phyloP scores from a whole-genome alignment of 2,797 vertebrate species.

The Nasua narica region DNA sequence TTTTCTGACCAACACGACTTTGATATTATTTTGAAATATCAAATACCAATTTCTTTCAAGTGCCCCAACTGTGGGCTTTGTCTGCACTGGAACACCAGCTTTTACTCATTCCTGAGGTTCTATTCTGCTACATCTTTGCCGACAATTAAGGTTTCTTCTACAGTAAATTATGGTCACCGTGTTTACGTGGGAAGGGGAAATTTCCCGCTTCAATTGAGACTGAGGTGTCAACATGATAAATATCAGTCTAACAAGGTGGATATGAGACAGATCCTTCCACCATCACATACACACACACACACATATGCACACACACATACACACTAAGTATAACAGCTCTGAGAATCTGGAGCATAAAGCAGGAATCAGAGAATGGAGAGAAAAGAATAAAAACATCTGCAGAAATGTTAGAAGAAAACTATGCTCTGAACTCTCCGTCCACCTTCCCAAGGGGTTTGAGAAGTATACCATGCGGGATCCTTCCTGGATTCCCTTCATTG shows the following conservation, averaged over 20 bases:
- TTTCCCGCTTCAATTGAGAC: constrained; percentile 55
- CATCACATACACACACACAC: neutral
- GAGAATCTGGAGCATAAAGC: neutral
- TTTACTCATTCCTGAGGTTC: neutral
- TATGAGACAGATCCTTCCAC: neutral
- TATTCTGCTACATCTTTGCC: neutral
- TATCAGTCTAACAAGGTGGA: constrained; percentile 18
- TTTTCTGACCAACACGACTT: neutral
- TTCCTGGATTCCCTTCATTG: neutral
- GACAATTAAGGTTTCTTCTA: neutral
- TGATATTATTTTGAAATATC: neutral
- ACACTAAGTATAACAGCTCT: neutral
- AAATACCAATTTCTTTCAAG: neutral
- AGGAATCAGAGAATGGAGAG: neutral
- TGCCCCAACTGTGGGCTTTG: neutral
- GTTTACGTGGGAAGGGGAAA: constrained; percentile 8
- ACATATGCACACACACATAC: neutral
- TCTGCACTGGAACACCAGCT: neutral
- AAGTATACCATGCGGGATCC: neutral
- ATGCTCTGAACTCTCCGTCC: neutral
- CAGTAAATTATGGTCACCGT: constrained; percentile 17
- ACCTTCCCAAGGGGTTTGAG: neutral
- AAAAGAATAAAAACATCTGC: neutral
- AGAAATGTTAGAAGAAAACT: neutral
- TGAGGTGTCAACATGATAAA: constrained; percentile 55